Evolutionary conservation across 2,888 invertebrate species (phyloP), one percentile per base, ranked within the genome.

Genomic region (Ceriagrion tenellum): DNA sequence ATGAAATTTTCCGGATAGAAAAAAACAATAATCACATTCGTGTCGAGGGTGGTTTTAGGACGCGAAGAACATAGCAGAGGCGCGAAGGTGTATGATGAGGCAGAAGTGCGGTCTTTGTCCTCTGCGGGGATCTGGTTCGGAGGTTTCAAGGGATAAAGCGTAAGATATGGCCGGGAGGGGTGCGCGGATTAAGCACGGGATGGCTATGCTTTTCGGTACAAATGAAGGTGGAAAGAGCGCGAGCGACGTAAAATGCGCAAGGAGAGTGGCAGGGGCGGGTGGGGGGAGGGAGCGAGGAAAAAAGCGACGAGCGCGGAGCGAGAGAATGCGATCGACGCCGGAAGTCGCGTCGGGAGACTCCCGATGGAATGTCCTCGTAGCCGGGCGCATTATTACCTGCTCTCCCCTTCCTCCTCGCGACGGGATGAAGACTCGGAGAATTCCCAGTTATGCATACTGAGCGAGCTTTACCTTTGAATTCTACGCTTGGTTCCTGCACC

Each of bases 91-190:
- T n/a, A 26, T 55, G 89, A 89, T 23, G 89, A 89, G n/a, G 89
- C 89, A 55, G 89, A 55, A 89, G 20, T 35, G n/a, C 13, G 23
- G 16, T 81, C 35, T 35, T 35, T 81, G 35, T 81, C 35, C 18
- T 13, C 69, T 26, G 18, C 12, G 20, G 40, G 88, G 40, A 88
- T 88, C 23, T 55, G 89, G 47, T 89, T 55, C 35, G 40, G 91
- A 59, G 91, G n/a, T 40, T 59, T 81, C 40, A 63, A 63, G 63
- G 20, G 63, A 91, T 91, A 63, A 91, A 40, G 91, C 59, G 23
- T 40, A 59, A 30, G 59, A 47, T 63, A 26, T 63, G 91, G 63
- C 8, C 18, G 63, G n/a, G 26, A 13, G 23, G n/a, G 89, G 55
- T 3, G 59, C 2, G 16, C 10, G 59, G 91, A 91, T 91, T 91